Evolutionary conservation across 2,888 invertebrate species (phyloP).

Genomic region (Leptothorax acervorum): DNA sequence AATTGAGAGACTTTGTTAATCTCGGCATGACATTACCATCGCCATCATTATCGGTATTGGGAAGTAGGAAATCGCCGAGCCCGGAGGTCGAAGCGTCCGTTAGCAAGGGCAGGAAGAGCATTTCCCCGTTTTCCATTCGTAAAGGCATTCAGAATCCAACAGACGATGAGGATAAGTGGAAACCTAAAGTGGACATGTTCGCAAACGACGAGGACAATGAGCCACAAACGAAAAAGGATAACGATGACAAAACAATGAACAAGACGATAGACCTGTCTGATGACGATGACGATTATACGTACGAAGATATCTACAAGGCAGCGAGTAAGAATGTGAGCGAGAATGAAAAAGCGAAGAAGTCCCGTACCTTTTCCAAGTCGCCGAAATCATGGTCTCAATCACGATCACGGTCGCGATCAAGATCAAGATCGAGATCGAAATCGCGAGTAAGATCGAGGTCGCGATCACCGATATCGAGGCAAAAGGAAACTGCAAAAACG

Average conservation of each 20-base stretch:
- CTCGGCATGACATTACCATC: slow-evolving; percentile 83
- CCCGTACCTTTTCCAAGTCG: slow-evolving; percentile 73
- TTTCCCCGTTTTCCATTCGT: slow-evolving; percentile 87
- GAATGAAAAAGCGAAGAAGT: slow-evolving; percentile 88
- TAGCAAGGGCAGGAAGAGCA: slow-evolving; percentile 74
- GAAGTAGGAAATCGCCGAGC: slow-evolving; percentile 69
- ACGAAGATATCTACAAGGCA: slow-evolving; percentile 93
- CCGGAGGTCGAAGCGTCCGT: slow-evolving; percentile 61
- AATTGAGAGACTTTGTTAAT: slow-evolving; percentile 92
- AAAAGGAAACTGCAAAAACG: slow-evolving; percentile 73
- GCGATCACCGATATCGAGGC: slow-evolving; percentile 66
- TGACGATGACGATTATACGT: slow-evolving; percentile 93
- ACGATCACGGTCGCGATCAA: slow-evolving; percentile 78
- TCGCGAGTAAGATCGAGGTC: slow-evolving; percentile 77
- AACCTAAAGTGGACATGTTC: slow-evolving; percentile 83
- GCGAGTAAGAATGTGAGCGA: slow-evolving; percentile 91
- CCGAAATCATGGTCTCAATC: slow-evolving; percentile 80
- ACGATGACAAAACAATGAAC: slow-evolving; percentile 79
- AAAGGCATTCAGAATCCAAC: slow-evolving; percentile 85
- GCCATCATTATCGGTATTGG: slow-evolving; percentile 62
- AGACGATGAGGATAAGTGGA: slow-evolving; percentile 83
- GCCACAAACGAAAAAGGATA: slow-evolving; percentile 65
- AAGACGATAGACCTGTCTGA: slow-evolving; percentile 88
- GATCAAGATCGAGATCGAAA: slow-evolving; percentile 79
- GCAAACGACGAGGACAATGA: slow-evolving; percentile 83